These are phyloP conservation scores for Emydura subglobosa DNA, from an alignment of 2,113 vertebrate genomes.

Conservation along the genomic window DNA sequence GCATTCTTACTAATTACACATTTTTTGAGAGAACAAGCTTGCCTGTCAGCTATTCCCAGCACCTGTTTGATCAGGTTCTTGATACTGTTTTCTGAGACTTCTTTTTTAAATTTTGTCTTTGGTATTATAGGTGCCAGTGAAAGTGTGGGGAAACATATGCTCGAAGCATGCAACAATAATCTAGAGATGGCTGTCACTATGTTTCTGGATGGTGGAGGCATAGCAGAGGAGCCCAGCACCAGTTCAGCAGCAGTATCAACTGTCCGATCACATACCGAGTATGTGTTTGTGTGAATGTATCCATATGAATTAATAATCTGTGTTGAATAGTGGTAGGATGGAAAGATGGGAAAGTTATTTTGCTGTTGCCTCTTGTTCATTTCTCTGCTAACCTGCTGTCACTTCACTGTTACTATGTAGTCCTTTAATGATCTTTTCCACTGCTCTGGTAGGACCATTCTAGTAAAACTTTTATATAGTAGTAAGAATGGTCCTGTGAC, in stretches of 20 bases:
- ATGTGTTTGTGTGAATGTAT: slow-evolving; percentile 24
- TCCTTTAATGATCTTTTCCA: rapidly evolving
- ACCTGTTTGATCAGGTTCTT: neutral
- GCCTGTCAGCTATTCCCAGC: neutral
- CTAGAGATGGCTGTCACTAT: slow-evolving; percentile 99
- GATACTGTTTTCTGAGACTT: neutral
- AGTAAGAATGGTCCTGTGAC: neutral
- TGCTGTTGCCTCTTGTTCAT: neutral
- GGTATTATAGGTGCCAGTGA: slow-evolving; percentile 91
- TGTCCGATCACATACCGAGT: slow-evolving; percentile 89
- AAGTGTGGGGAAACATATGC: slow-evolving; percentile 96
- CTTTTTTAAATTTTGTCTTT: neutral
- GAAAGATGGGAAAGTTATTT: rapidly evolving
- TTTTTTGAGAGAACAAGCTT: neutral
- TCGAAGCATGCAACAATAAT: slow-evolving; percentile 98
- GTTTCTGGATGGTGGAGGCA: slow-evolving; percentile 96
- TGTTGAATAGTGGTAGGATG: rapidly evolving
- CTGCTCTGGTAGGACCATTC: neutral
- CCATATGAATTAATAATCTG: neutral
- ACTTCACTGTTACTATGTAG: neutral
- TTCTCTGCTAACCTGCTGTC: neutral
- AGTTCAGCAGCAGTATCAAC: slow-evolving; percentile 91
- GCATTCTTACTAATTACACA: neutral
- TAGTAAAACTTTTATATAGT: neutral
- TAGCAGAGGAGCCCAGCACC: slow-evolving; percentile 97